Percentiles rank a stretch among this genome's conserved stretches.
These are phyloP conservation scores for Phyllopteryx taeniolatus DNA, from an alignment of 2,113 vertebrate genomes.

Conservation along the genomic window DNA sequence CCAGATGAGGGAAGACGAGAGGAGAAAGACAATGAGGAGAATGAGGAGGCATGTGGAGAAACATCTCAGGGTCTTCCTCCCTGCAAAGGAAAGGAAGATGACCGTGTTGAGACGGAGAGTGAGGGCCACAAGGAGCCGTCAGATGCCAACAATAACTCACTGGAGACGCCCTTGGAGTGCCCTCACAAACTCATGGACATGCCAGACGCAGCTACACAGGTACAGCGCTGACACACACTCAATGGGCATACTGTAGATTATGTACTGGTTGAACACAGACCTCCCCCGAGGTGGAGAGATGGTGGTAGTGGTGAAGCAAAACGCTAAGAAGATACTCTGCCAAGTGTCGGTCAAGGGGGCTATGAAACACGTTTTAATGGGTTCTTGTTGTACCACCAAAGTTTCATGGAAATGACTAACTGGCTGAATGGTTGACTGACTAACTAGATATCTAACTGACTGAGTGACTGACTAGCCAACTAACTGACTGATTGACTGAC, in stretches of 20 bases:
- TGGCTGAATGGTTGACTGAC: too few species aligned
- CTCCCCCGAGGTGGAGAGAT: not conserved
- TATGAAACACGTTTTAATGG: not conserved
- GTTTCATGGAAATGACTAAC: not conserved
- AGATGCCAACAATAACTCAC: slow-evolving; percentile 69
- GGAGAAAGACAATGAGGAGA: slow-evolving; percentile 14
- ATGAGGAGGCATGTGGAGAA: slow-evolving; percentile 27
- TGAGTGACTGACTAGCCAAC: not conserved
- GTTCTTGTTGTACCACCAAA: not conserved
- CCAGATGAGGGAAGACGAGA: slow-evolving; percentile 19
- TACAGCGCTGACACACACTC: not conserved
- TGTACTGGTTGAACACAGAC: not conserved
- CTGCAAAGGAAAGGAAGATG: slow-evolving; percentile 63
- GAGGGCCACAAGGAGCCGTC: slow-evolving; percentile 49
- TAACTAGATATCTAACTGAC: too few species aligned
- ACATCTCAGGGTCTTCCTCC: slow-evolving; percentile 59
- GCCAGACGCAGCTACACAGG: slow-evolving; percentile 43
- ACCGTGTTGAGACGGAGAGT: slow-evolving; percentile 47
- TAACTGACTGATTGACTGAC: not conserved
- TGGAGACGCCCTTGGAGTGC: slow-evolving; percentile 37
- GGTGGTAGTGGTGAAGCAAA: not conserved
- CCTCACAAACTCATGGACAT: slow-evolving; percentile 34
- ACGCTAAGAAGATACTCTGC: not conserved
- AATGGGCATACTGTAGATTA: not conserved
- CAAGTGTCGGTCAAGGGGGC: not conserved